A percentile compares a stretch with the other conserved stretches of the same genome.
phyloP scores from a whole-genome alignment of 2,113 vertebrate genomes.

The Hystrix brachyura region DNA sequence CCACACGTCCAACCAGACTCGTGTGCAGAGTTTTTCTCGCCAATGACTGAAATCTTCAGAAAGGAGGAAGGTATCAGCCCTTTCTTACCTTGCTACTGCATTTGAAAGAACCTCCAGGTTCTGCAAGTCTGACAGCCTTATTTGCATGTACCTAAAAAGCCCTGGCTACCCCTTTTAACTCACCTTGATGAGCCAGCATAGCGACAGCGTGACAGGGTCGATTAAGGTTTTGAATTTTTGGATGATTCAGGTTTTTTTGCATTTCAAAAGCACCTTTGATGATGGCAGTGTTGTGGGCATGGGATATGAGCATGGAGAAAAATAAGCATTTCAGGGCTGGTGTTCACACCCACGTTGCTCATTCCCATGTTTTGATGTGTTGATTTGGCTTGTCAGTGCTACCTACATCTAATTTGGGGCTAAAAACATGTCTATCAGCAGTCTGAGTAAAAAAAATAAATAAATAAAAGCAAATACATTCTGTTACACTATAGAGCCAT shows the following conservation, averaged over 20 bases:
- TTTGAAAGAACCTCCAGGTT: slow-evolving; percentile 33
- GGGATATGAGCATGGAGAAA: background rate
- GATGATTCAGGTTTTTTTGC: slow-evolving; percentile 81
- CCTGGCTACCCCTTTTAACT: slow-evolving; percentile 82
- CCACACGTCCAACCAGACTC: background rate
- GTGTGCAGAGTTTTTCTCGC: background rate
- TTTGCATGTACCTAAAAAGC: slow-evolving; percentile 84
- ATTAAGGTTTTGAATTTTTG: slow-evolving; percentile 85
- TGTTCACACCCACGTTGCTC: background rate
- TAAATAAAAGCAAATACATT: background rate
- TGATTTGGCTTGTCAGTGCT: background rate
- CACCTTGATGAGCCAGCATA: slow-evolving; percentile 83
- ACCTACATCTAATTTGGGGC: background rate
- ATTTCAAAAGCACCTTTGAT: slow-evolving; percentile 69
- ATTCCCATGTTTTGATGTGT: background rate
- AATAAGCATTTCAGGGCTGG: background rate
- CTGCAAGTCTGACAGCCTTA: slow-evolving; percentile 52
- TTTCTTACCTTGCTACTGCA: background rate
- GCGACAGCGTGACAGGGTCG: slow-evolving; percentile 81
- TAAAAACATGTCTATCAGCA: background rate
- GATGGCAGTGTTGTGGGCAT: background rate
- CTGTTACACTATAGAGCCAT: background rate
- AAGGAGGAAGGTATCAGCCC: background rate
- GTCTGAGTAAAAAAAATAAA: background rate
- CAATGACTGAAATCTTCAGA: background rate